A percentile compares a stretch with the other conserved stretches of the same genome.
These are phyloP conservation scores for Centropristis striata DNA, from an alignment of 2,113 vertebrate species.

Conservation along the genomic window DNA sequence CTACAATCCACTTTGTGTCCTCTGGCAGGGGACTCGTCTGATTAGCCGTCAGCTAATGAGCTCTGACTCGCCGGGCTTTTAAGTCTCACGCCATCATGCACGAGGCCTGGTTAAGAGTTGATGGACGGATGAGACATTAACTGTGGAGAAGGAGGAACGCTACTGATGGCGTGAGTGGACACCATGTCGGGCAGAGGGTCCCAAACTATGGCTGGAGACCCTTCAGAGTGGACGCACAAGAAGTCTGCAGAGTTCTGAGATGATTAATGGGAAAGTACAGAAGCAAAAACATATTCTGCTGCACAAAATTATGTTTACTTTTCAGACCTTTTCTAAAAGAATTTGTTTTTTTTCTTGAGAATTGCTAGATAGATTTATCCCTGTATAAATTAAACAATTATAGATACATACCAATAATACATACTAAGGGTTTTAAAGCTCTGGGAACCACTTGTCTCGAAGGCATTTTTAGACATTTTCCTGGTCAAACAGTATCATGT, in stretches of 20 bases:
- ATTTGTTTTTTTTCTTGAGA: background rate
- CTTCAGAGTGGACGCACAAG: background rate
- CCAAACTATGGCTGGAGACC: background rate
- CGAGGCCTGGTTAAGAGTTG: constrained; percentile 58
- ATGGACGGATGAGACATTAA: constrained; percentile 71
- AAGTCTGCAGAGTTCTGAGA: background rate
- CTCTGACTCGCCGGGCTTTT: constrained; percentile 78
- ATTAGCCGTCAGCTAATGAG: constrained; percentile 78
- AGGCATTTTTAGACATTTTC: background rate
- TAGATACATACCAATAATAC: background rate
- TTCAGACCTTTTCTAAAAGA: background rate
- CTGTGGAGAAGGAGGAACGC: constrained; percentile 41
- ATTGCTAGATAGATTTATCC: background rate
- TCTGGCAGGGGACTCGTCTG: constrained; percentile 60
- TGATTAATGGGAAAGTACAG: background rate
- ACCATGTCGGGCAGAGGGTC: background rate
- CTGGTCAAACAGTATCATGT: background rate
- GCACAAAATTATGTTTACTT: background rate
- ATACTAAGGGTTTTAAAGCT: background rate
- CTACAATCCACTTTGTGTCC: constrained; percentile 58
- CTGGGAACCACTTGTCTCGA: no score
- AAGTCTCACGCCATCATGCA: constrained; percentile 66
- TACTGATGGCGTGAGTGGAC: constrained; percentile 31
- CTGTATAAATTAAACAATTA: background rate
- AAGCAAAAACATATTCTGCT: background rate